A percentile compares a stretch with the other conserved stretches of the same genome.
Evolutionary conservation across 2,888 invertebrate species (phyloP).

Genomic region (Nephrotoma appendiculata): DNA sequence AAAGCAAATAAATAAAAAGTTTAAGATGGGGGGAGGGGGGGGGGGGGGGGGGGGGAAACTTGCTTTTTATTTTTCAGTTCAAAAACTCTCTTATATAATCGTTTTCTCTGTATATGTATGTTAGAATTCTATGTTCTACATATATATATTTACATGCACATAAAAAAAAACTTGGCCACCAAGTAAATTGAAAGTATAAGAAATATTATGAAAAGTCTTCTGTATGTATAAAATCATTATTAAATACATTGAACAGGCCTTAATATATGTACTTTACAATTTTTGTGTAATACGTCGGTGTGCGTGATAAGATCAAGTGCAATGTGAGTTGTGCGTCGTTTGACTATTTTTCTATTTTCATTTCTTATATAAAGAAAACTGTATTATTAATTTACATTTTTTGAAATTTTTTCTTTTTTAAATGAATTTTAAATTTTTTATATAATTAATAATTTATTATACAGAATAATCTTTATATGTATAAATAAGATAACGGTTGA

Average conservation of each 20-base stretch:
- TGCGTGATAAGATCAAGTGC: not conserved
- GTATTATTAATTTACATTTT: not conserved
- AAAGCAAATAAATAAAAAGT: not conserved
- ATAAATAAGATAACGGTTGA: not conserved
- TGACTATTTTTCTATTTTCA: not conserved
- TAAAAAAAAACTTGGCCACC: not conserved
- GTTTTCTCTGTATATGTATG: not conserved
- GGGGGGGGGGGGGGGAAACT: not conserved
- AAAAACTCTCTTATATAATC: not conserved
- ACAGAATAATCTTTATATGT: not conserved
- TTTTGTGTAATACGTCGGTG: not conserved
- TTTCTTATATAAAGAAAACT: not conserved
- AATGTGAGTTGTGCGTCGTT: not conserved
- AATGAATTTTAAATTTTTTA: not conserved
- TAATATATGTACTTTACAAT: not conserved
- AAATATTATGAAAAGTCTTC: not conserved
- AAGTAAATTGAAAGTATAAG: not conserved
- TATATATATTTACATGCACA: not conserved
- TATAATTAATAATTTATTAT: not conserved
- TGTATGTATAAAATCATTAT: no score
- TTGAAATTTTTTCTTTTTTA: not conserved
- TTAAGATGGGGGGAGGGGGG: not conserved
- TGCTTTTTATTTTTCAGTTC: not conserved
- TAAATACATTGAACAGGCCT: no score
- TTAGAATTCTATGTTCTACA: not conserved